Evolutionary conservation across 2,113 vertebrate genomes (phyloP).

Genomic region (Malurus cyaneus): DNA sequence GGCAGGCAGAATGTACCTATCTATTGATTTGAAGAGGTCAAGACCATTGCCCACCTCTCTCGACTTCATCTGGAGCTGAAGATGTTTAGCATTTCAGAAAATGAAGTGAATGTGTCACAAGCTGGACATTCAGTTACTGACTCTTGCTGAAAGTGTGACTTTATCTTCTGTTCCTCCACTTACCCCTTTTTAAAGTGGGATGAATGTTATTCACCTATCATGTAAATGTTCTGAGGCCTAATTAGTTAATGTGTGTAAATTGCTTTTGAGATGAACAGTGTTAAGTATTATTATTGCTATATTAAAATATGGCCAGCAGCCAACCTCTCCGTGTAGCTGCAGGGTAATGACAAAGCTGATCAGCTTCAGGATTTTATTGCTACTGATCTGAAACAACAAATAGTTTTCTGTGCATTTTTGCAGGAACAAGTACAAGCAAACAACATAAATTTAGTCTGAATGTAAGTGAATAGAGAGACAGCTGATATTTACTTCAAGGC

Average conservation of each 20-base stretch:
- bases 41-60: neutral
- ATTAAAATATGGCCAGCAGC: slow-evolving; percentile 63
- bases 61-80: neutral
- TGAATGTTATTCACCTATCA: slow-evolving; percentile 19
- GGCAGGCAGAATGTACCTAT: neutral
- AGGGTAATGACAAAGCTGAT: slow-evolving; percentile 47
- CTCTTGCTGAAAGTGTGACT: neutral
- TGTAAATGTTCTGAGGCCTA: slow-evolving; percentile 53
- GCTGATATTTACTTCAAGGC: neutral
- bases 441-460: neutral
- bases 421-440: neutral
- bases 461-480: neutral
- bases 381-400: slow-evolving; percentile 18
- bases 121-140: neutral
- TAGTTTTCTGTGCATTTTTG: neutral
- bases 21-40: neutral
- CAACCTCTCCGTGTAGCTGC: slow-evolving; percentile 39
- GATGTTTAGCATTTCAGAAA: neutral
- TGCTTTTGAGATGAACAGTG: slow-evolving; percentile 59
- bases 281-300: slow-evolving; percentile 62
- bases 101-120: neutral
- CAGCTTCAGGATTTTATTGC: slow-evolving; percentile 20
- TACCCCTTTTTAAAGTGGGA: neutral
- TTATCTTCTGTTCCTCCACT: neutral
- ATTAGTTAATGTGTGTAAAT: slow-evolving; percentile 65